Evolutionary conservation across 2,113 vertebrate species (phyloP), one percentile per base, ranked within the genome.

Genomic region (Nibea coibor): DNA sequence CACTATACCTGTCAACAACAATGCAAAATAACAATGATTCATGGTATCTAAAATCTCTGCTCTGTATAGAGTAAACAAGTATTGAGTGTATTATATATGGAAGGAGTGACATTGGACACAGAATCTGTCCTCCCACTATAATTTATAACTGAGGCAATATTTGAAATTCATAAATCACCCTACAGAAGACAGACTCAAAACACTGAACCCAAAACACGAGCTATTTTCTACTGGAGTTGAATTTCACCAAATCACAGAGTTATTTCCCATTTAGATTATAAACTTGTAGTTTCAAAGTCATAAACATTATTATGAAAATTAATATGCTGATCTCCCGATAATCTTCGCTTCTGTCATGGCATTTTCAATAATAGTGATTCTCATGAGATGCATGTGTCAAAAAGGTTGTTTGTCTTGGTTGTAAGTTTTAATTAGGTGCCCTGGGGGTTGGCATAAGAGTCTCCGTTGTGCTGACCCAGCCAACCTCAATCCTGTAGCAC

Each of bases 381-480:
- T 88, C 85, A 59, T 20, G 62, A 80, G 80, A 86, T 69, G 62
- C 75, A 66, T 6, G 10, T 54, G 64, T 82, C 86, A 87, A 85
- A 91, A 87, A 83, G 82, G 89, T 90, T 86, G 58, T 90, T 90
- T 86, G 84, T 87, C 80, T 88, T 85, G 79, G 84, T 82, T 88
- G 75, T 87, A 89, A 76, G 75, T 87, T 91, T 92, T 92, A 93
- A 93, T 93, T 90, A 91, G 80, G 84, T 82, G 86, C 85, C 87
- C 85, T 85, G 63, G 59, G 90, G 89, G 81, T 85, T 84, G 89
- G 87, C 83, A 85, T 90, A 87, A 54, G 73, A 87, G 80, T 83
- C 78, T 91, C 83, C 6, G 74, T 86, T 92, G 79, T 88, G 75
- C 82, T 87, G 90, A 89, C 89, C 87, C 67, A 83, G 83, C 83